phyloP scores from a whole-genome alignment of 2,113 vertebrate genomes.

The Antechinus flavipes region DNA sequence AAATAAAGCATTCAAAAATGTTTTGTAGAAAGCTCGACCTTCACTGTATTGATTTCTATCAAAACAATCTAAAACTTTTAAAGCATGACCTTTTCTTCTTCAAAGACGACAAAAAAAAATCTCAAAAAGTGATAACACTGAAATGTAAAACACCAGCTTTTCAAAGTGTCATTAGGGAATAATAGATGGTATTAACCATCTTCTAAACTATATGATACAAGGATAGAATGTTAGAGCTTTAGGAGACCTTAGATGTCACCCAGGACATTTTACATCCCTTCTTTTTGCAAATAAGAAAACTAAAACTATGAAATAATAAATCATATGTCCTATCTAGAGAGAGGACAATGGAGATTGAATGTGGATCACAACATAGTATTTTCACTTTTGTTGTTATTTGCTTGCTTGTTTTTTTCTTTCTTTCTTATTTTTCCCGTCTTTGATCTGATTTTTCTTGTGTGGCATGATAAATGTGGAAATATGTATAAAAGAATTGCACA shows the following conservation, averaged over 20 bases:
- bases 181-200: constrained; percentile 22
- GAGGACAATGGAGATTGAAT: too few relatives aligned
- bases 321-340: neutral
- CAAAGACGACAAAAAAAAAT: constrained; percentile 75
- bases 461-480: too few relatives aligned
- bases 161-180: constrained; percentile 4
- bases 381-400: too few relatives aligned
- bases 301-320: neutral
- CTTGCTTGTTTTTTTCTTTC: too few relatives aligned
- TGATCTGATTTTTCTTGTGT: too few relatives aligned
- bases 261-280: neutral
- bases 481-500: too few relatives aligned
- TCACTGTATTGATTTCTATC: constrained; percentile 82
- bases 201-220: neutral
- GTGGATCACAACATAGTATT: too few relatives aligned
- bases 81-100: constrained; percentile 79
- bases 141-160: constrained; percentile 36
- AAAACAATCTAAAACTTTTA: constrained; percentile 79
- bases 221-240: neutral
- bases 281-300: neutral
- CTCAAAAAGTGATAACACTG: constrained; percentile 69
- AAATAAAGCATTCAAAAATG: constrained; percentile 77
- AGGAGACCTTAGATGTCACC: neutral
- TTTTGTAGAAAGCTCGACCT: constrained; percentile 78
- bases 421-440: too few relatives aligned